Evolutionary conservation across 2,113 vertebrate genomes (phyloP), one percentile per base, ranked within the genome.

Genomic region (Hippopotamus amphibius): DNA sequence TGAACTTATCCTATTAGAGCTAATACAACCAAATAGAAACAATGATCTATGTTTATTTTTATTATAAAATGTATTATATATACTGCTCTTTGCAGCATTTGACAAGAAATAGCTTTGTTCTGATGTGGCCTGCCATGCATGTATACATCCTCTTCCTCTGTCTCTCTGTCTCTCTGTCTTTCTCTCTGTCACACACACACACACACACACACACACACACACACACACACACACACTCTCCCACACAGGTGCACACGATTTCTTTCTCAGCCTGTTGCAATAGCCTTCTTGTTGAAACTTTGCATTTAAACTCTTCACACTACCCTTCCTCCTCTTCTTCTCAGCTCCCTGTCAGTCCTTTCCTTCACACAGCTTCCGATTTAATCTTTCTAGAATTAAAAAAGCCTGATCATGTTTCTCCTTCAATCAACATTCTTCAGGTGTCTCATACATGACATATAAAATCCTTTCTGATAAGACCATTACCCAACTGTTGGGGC

Each of bases 31-130:
- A 82, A 85, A 89, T 33, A 63, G 53, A 43, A 84, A 26, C 22
- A 74, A 30, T 55, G 33, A 76, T 65, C 12, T 69, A 5, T 48
- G 12, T 76, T 93, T 95, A 46, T 74, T 93, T 90, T 85, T 71
- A 69, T 87, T 93, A 87, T n/a, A 65, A 80, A 77, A 90, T 82
- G 5, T 57, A 30, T 57, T 57, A 57, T 21, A 57, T 86, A 1
- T 28, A 59, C 41, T 95, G 16, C 6, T 55, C 33, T 94, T 95
- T 84, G 55, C 7, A 74, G 41, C 17, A 21, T 50, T 43, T 86
- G 76, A 92, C 22, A 84, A 80, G 41, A 97, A 94, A 50, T 57
- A 28, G 37, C 61, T 94, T 79, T 90, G 48, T 71, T 81, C 72
- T 37, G 57, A 71, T 1, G 41, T 7, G n/a, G 3, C 37, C n/a